phyloP scores from a whole-genome alignment of 2,113 vertebrate species.

The Cervus canadensis region DNA sequence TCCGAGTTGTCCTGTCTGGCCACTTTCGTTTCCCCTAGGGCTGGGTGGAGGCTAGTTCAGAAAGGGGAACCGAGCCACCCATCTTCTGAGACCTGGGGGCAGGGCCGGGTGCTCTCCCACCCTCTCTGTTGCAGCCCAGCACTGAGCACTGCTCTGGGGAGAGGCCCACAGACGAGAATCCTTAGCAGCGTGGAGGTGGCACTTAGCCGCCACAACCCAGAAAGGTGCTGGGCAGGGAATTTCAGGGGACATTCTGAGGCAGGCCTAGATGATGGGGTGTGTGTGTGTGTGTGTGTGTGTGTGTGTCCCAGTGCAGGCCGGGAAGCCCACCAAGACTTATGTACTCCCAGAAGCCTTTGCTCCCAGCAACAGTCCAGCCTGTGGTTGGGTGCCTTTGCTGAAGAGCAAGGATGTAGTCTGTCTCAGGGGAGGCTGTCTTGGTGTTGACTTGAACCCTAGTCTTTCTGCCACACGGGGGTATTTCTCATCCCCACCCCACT shows the following conservation, averaged over 20 bases:
- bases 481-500: neutral
- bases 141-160: neutral
- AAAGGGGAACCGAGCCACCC: conserved; percentile 65
- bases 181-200: neutral
- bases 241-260: neutral
- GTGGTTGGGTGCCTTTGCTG: neutral
- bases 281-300: neutral
- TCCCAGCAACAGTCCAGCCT: neutral
- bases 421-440: neutral
- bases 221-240: neutral
- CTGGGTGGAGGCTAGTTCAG: conserved; percentile 50
- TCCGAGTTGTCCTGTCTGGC: neutral
- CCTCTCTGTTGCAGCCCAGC: neutral
- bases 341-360: neutral
- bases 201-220: neutral
- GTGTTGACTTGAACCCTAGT: neutral
- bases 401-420: neutral
- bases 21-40: conserved; percentile 72
- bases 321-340: neutral
- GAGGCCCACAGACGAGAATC: neutral
- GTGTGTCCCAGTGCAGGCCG: neutral
- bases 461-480: neutral
- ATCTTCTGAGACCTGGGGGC: neutral
- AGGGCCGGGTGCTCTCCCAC: neutral
- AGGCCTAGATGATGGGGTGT: neutral